Conservation (phyloP, 2,888 invertebrate genomes). For the Actias luna region DNA sequence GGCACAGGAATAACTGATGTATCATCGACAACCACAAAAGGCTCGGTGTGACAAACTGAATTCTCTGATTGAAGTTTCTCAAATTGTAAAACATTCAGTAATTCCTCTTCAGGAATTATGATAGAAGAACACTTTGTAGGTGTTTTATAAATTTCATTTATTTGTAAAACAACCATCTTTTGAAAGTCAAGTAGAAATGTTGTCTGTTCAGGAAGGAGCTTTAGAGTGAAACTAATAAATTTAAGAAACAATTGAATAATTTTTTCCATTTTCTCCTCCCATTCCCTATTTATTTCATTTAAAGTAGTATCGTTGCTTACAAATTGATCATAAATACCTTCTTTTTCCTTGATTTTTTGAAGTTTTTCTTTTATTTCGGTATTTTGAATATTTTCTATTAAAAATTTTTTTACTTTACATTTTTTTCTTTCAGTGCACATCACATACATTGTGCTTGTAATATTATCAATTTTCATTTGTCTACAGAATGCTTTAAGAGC, state of each 20-base stretch:
- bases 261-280: constrained; percentile 67
- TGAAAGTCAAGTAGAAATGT: constrained; percentile 68
- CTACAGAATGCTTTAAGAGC: constrained; percentile 58
- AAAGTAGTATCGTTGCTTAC: constrained; percentile 46
- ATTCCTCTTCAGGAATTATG: constrained; percentile 46
- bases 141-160: constrained; percentile 65
- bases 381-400: constrained; percentile 56
- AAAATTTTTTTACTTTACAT: constrained; percentile 63
- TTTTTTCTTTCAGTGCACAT: constrained; percentile 71
- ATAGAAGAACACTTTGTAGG: constrained; percentile 44
- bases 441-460: constrained; percentile 68
- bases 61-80: constrained; percentile 30
- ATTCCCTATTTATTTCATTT: constrained; percentile 55
- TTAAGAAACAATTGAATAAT: constrained; percentile 66
- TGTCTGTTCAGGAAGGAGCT: constrained; percentile 69
- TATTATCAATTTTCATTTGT: constrained; percentile 59
- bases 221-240: constrained; percentile 67
- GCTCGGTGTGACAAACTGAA: constrained; percentile 48
- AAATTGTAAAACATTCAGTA: constrained; percentile 52
- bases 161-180: constrained; percentile 67
- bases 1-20: constrained; percentile 46
- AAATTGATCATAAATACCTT: constrained; percentile 45
- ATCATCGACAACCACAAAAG: constrained; percentile 62
- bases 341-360: constrained; percentile 51
- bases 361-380: constrained; percentile 52